Conservation (phyloP, 2,113 vertebrate species). For the Felis catus region F.catus_Fca126_mat1.0 CM031428.1:54493501-54494000, state of each 20-base stretch:
- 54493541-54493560: not conserved
- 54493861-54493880: not conserved
- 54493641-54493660: not conserved
- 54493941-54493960: not conserved
- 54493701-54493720: not conserved
- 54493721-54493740: not conserved
- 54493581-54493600: not conserved
- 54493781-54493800: not conserved
- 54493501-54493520: not conserved
- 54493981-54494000: not conserved
- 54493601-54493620: not conserved
- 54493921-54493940: not conserved
- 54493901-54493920: not conserved
- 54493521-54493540: not conserved
- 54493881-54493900: not conserved
- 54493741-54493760: not conserved
- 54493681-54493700: not conserved
- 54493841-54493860: not conserved
- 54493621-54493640: not conserved
- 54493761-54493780: not conserved
- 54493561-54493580: not conserved
- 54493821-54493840: not conserved
- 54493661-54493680: not conserved
- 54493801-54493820: not conserved
- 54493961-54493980: not conserved